Evolutionary conservation across 2,113 vertebrate genomes (phyloP).

Genomic region (Noctilio leporinus): DNA sequence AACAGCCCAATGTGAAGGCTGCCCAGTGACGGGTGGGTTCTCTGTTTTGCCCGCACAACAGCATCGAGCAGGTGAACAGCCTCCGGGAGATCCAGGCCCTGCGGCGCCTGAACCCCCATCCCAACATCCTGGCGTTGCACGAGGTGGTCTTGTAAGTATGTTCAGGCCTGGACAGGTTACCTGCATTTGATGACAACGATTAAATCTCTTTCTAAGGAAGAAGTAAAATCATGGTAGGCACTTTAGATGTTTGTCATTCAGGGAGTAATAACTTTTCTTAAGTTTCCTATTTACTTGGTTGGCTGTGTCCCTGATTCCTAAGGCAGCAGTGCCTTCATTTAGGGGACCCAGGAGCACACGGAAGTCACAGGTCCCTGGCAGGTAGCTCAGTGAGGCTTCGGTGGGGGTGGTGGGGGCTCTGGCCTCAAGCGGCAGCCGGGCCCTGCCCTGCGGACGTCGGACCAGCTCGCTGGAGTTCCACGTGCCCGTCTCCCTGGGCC

Average conservation of each 20-base stretch:
- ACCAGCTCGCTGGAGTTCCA: background rate
- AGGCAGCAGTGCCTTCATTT: background rate
- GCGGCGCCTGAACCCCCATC: slow-evolving; percentile 78
- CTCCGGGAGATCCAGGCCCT: slow-evolving; percentile 79
- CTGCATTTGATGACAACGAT: background rate
- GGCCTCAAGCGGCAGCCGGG: too few species aligned
- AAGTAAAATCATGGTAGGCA: background rate
- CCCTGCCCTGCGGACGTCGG: too few species aligned
- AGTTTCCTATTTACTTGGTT: background rate
- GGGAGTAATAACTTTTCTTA: background rate
- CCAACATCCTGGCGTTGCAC: slow-evolving; percentile 78
- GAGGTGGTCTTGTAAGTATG: slow-evolving; percentile 77
- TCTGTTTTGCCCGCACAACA: slow-evolving; percentile 53
- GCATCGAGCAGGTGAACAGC: slow-evolving; percentile 80
- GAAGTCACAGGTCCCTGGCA: background rate
- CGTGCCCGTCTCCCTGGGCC: background rate
- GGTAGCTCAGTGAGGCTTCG: background rate
- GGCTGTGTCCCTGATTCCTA: background rate
- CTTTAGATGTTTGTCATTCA: background rate
- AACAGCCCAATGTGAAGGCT: background rate
- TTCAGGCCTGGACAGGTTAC: background rate
- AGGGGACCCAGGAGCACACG: rapidly evolving
- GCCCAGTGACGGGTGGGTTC: background rate
- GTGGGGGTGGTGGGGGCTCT: rapidly evolving
- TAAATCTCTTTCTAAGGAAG: background rate